Base-by-base conservation (phyloP, 1,140 invertebrate genomes). In the Prorops nasuta region DNA sequence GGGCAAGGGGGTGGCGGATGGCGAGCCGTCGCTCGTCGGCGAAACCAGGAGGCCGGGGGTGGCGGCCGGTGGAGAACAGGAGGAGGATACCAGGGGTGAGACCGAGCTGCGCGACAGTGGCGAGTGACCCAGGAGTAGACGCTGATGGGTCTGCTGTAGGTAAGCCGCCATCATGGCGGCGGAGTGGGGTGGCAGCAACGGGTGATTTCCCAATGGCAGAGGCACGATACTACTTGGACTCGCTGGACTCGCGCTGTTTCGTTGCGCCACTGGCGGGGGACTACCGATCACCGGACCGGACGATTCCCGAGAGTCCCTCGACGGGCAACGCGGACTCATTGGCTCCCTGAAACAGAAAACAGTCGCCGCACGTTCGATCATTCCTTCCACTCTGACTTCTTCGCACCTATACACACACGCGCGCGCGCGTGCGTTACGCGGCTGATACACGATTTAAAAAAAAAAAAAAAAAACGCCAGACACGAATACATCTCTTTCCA, bases 111-210 rank as follows among this genome's bases (percentile, higher is more conserved):
- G 78, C 17, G 87, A 85, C 45, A 88, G 72, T 0, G 86, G 87
- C 53, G 88, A 89, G 9, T 79, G 75, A 31, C 87, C 86, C 58
- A 91, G 81, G 41, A 91, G 81, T n/a, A 89, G 79, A 35, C 87
- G 82, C 71, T 90, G 88, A 42, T 81, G 79, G 22, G 80, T 80
- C 54, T 88, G 86, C 44, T 84, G 84, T 28, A 89, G 79, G 65
- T 89, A 89, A 0, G 87, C 87, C 8, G 88, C 88, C 79, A 89
- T 86, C 39, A 78, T 70, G 2, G 87, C 87, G 3, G 87, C 87
- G 1, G 87, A 87, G 66, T 89, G 86, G 15, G 86, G 81, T n/a
- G 87, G 86, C 57, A 87, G 66, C 9, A 88, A 76, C 0, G 85
- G 67, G 50, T 78, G 74, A 35, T 60, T 61, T 37, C 69, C 72